Base-by-base conservation (phyloP, 2,797 vertebrate species). In the Cyprinella venusta region DNA sequence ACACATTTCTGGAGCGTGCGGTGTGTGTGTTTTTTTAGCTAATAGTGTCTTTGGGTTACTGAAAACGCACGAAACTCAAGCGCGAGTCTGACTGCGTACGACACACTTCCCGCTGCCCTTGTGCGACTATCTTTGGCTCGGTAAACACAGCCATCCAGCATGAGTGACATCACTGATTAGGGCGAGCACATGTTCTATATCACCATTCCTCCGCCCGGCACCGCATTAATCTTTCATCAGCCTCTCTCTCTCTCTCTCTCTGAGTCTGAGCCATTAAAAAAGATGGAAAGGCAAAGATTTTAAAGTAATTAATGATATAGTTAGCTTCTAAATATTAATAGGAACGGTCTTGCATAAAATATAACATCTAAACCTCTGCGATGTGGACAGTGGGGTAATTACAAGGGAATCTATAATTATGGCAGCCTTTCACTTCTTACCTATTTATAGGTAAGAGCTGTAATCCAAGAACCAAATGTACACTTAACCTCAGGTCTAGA, bases 321-420 rank as follows among this genome's bases (percentile, higher is more conserved):
- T 96, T 96, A 96, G 95, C 95, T 96, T 93, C 96, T 97, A 96
- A 97, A 98, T 98, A 98, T 98, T 98, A 98, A 98, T 96, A 96
- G 93, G 94, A 96, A 96, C 92, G 94, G 96, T 94, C 95, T 94
- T 96, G 95, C 96, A 97, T 97, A 97, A 97, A 97, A 98, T 96
- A 96, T 96, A 94, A 95, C 93, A 91, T 96, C 95, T 96, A 97
- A 97, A 97, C 94, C 95, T 94, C 95, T 91, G 94, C 94, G 96
- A 97, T 96, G 96, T 94, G 95, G 95, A 97, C 91, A 87, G 87
- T 94, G 93, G 93, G 94, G 95, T 97, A 97, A 97, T 98, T 97
- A 97, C 97, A 97, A 93, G 94, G 92, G 93, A 96, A 96, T 96
- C 95, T 93, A 92, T 96, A 97, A 96, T 96, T 94, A 95, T 91